These are phyloP conservation scores for Aquatica leii DNA, from an alignment of 2,888 invertebrate genomes.

Conservation along the genomic window DNA sequence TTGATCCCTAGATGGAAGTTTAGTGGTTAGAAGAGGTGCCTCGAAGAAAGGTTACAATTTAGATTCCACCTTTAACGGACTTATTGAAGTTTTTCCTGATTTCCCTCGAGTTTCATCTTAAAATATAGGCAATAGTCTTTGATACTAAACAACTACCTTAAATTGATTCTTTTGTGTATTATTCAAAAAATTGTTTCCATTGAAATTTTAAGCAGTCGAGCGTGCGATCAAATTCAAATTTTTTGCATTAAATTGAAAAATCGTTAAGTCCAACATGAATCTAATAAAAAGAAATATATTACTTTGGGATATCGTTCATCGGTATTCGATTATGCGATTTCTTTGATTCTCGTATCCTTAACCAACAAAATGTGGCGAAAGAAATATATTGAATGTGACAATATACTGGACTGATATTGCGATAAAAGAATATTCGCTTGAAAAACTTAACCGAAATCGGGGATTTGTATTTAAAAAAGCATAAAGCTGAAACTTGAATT, in stretches of 20 bases:
- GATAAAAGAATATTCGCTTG: conserved; percentile 28
- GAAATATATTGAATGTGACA: conserved; percentile 45
- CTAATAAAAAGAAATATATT: conserved; percentile 26
- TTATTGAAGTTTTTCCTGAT: conserved; percentile 54
- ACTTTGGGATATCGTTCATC: conserved; percentile 26
- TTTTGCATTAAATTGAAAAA: conserved; percentile 1
- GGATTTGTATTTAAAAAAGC: conserved; percentile 28
- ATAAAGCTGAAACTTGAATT: conserved; percentile 12
- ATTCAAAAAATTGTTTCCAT: conserved; percentile 16
- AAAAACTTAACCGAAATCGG: conserved; percentile 23
- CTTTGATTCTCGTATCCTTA: conserved; percentile 33
- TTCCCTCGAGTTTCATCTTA: conserved; percentile 48
- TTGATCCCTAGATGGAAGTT: conserved; percentile 52
- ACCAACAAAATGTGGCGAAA: conserved; percentile 37
- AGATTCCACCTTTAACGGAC: conserved; percentile 46
- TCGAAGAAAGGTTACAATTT: conserved; percentile 51
- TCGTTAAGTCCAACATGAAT: conserved; percentile 20
- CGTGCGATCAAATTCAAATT: no score
- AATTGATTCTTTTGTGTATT: conserved; percentile 22
- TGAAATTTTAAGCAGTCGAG: conserved; percentile 3
- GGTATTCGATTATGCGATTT: conserved; percentile 33
- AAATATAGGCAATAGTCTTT: conserved; percentile 41
- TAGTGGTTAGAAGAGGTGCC: conserved; percentile 48
- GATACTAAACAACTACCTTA: conserved; percentile 18
- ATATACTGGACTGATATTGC: conserved; percentile 42